Base-by-base conservation (phyloP, 2,888 invertebrate genomes). In the Drosophila monieri region DNA sequence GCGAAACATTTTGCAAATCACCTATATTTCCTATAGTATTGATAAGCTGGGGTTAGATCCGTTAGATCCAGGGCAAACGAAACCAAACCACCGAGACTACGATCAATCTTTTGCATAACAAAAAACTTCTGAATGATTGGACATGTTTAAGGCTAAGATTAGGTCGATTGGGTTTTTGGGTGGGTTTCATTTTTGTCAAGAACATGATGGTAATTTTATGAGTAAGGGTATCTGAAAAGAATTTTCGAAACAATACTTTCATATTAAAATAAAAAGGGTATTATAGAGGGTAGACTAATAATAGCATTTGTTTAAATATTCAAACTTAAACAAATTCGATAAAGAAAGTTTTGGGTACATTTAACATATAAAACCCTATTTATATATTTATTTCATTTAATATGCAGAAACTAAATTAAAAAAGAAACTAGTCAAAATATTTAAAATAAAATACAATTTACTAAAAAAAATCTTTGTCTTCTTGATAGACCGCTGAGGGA, bases 401-500 rank as follows among this genome's bases (percentile, higher is more conserved):
- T 23, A 23, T 23, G 21, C 21, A 23, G 21, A 23, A 23, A 23
- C 21, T 4, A 23, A 23, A 4, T 23, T 23, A 0, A 23, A 4
- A 21, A 23, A 23, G 21, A 23, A 23, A 4, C 21, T 23, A 23
- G 21, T 23, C 4, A 5, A 23, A 23, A 23, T 23, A 23, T 23
- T 23, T 23, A 32, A 32, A 32, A 10, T 32, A 10, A 10, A 32
- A 41, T 15, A 5, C 27, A 14, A 14, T 39, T 14, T 25, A 1
- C 46, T 39, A 6, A 32, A 8, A 12, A 3, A 4, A 10, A n/a
- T 1, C 21, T 0, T 43, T 9, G 6, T n/a, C 10, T 25, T 49
- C 32, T 44, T 35, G 1, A 88, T 92, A 97, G 97, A 96, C 97
- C 93, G 96, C 95, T 3, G 90, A 91, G 35, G 96, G 95, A 32